phyloP scores from a whole-genome alignment of 2,113 vertebrate genomes.

The Stegastes partitus region DNA sequence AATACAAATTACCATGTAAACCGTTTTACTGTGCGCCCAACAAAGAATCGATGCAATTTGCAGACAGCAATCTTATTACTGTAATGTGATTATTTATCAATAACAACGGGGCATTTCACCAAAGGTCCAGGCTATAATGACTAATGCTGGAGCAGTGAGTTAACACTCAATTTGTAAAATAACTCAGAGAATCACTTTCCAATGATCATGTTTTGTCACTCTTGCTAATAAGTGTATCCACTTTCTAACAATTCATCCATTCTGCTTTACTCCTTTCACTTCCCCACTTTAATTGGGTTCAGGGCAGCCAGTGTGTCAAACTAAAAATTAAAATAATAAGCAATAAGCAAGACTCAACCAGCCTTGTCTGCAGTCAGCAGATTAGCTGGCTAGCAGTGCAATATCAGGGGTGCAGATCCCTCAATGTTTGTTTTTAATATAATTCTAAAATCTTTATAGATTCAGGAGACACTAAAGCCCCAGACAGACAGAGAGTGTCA shows the following conservation, averaged over 20 bases:
- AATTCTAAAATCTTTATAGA: constrained; percentile 34
- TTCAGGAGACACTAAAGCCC: constrained; percentile 15
- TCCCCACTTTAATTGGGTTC: constrained; percentile 9
- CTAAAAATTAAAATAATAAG: constrained; percentile 23
- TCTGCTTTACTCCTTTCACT: too few species aligned
- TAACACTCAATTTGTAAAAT: too few species aligned
- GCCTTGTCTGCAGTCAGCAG: not conserved
- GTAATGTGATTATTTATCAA: too few species aligned
- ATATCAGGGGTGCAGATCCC: not conserved
- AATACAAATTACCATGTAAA: not conserved
- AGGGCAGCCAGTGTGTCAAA: constrained; percentile 13
- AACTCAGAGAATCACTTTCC: too few species aligned
- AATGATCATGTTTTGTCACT: too few species aligned
- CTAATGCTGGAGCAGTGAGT: too few species aligned
- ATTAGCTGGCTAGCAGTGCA: not conserved
- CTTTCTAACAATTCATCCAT: too few species aligned
- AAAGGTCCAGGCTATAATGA: too few species aligned
- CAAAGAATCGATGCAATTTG: too few species aligned
- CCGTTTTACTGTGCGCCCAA: not conserved
- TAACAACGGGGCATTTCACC: too few species aligned
- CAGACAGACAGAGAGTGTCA: constrained; percentile 21
- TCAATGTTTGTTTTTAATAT: constrained; percentile 25
- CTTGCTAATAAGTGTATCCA: too few species aligned
- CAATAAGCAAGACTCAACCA: not conserved
- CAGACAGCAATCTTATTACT: not conserved